Base-by-base conservation (phyloP, 2,888 invertebrate genomes). In the Torymus texanus region DNA sequence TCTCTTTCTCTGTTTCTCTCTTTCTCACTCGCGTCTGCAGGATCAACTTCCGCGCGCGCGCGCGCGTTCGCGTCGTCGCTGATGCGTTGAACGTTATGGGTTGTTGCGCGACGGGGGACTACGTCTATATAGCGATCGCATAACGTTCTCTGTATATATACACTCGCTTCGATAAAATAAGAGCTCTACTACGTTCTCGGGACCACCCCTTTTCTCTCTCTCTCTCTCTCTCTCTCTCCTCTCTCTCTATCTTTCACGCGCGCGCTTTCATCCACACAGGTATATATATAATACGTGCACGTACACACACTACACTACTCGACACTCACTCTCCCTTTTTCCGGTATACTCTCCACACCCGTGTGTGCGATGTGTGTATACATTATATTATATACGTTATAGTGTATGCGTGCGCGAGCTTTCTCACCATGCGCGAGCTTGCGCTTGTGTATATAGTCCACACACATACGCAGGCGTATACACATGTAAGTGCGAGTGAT, bases 371-470 rank as follows among this genome's bases (percentile, higher is more conserved):
- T 3, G n/a, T n/a, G 71, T 21, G 51, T 58, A 70, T 58, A 70
- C 10, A 41, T 41, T 41, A 41, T 41, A 41, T 41, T 41, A 41
- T 41, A 3, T 41, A 41, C 41, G 41, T 41, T 5, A 8, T 8
- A 8, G 41, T 41, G 41, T 41, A 14, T 8, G 53, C 11, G 55
- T 18, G 11, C 18, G 65, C 65, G 66, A 21, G 70, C 63, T 62
- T 51, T 56, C 63, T 63, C 21, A 63, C 29, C 73, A 56, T 63
- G 73, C 63, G 63, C 73, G 41, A 41, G 73, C 41, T 56, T 58
- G 24, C 56, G 29, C 24, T 55, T 2, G 62, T 24, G n/a, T 68
- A 68, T 56, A 68, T 10, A 21, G 16, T 50, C 4, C 3, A 8
- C 1, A 29, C 1, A 24, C 24, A 24, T 13, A 11, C 65, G 53